phyloP scores from a whole-genome alignment of 2,888 invertebrate genomes.

The Nebria brevicollis region DNA sequence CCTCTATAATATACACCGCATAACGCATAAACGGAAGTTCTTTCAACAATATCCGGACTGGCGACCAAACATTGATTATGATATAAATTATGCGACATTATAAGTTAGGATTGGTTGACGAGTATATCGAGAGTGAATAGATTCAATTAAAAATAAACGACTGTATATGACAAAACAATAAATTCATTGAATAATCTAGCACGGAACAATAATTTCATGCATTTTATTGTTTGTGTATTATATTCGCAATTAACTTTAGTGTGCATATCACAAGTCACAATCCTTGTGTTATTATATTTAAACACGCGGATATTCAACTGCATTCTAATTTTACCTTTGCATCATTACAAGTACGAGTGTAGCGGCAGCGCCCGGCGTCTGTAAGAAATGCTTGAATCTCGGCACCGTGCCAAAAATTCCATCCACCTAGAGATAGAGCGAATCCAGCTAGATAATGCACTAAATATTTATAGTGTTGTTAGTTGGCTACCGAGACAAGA shows the following conservation, averaged over 20 bases:
- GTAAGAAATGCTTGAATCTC: not conserved
- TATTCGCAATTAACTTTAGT: no score
- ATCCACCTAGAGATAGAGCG: no score
- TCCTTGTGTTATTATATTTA: not conserved
- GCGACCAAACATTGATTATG: not conserved
- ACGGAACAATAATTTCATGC: no score
- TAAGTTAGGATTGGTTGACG: no score
- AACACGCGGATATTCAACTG: conserved; percentile 10
- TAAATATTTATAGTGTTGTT: conserved; percentile 11
- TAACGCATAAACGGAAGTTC: not conserved
- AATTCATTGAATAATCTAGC: no score
- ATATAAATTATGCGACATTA: not conserved
- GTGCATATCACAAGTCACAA: no score
- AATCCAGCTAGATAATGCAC: conserved; percentile 5
- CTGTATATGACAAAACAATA: no score
- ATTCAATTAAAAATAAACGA: no score
- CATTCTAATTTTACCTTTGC: conserved; percentile 7
- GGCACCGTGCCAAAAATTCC: conserved; percentile 11
- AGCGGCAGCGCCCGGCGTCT: conserved; percentile 3
- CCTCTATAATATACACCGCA: not conserved
- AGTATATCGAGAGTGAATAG: no score
- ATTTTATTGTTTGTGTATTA: no score
- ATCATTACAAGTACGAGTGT: not conserved
- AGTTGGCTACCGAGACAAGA: no score
- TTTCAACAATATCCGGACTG: not conserved